Conservation (phyloP, 2,888 invertebrate genomes). For the Magallana nippona region DNA sequence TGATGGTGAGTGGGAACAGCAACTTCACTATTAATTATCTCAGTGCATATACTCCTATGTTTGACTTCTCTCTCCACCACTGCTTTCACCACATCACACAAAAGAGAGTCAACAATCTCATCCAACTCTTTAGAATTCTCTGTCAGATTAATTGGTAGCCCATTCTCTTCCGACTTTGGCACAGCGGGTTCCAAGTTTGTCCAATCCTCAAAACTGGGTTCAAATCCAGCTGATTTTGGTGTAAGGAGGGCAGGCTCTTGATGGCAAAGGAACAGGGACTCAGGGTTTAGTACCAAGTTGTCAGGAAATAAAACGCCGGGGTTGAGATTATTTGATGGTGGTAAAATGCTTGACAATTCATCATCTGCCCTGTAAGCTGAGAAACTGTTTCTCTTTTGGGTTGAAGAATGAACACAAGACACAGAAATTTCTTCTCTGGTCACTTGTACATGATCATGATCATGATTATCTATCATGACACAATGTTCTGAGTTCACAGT, state of each 20-base stretch:
- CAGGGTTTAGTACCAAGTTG: neutral
- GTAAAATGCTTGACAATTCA: neutral
- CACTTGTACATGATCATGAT: neutral
- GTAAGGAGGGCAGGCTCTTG: neutral
- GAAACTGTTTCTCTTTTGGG: neutral
- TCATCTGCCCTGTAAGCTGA: neutral
- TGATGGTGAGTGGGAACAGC: too few species aligned
- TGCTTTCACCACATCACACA: neutral
- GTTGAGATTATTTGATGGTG: neutral
- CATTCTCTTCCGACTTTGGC: neutral
- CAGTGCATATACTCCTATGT: too few species aligned
- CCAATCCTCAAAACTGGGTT: conserved; percentile 7
- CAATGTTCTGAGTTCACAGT: neutral
- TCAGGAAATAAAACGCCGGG: neutral
- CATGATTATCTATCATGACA: neutral
- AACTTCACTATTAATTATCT: too few species aligned
- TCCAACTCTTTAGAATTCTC: neutral
- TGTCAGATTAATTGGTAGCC: neutral
- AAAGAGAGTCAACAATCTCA: neutral
- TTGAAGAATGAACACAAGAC: neutral
- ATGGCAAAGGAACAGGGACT: neutral
- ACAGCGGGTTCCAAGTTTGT: neutral
- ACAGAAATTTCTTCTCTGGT: neutral
- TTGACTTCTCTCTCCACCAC: neutral
- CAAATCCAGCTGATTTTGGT: neutral